Evolutionary conservation across 2,113 vertebrate species (phyloP).

Genomic region (Xenopus tropicalis): DNA sequence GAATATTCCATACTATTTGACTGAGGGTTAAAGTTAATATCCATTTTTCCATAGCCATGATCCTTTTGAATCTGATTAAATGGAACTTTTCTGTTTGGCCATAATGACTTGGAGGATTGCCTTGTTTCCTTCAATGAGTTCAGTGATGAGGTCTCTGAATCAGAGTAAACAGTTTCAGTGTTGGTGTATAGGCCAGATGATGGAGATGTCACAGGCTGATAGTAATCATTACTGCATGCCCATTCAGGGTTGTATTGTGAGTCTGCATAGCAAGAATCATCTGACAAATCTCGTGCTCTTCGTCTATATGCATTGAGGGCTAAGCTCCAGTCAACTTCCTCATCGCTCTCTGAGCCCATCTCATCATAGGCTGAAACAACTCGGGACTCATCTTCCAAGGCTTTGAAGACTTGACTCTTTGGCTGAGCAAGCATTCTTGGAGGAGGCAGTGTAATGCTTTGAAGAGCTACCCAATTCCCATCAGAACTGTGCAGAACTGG

Average conservation of each 20-base stretch:
- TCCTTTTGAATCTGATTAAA: constrained; percentile 50
- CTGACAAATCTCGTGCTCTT: constrained; percentile 60
- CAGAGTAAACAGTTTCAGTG: constrained; percentile 79
- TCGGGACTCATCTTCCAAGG: constrained; percentile 78
- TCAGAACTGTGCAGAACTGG: constrained; percentile 82
- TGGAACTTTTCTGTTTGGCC: constrained; percentile 67
- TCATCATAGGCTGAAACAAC: constrained; percentile 81
- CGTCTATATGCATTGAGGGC: constrained; percentile 61
- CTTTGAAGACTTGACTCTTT: constrained; percentile 77
- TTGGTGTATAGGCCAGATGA: constrained; percentile 77
- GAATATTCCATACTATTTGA: constrained; percentile 59
- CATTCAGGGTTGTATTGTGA: constrained; percentile 70
- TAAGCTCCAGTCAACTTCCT: constrained; percentile 68
- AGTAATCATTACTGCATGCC: constrained; percentile 64
- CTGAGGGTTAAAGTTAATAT: constrained; percentile 91
- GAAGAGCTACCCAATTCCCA: constrained; percentile 91
- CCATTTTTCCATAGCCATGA: constrained; percentile 64
- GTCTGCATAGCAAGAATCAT: constrained; percentile 67
- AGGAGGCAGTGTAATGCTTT: constrained; percentile 67
- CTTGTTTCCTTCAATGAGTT: constrained; percentile 65
- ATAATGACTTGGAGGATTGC: constrained; percentile 50
- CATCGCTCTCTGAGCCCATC: constrained; percentile 80
- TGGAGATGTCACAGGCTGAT: constrained; percentile 69
- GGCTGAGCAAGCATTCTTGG: constrained; percentile 77
- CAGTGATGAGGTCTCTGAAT: constrained; percentile 81